Percentiles rank a stretch among this genome's conserved stretches.
These are phyloP conservation scores for Ramazzottius varieornatus DNA, from an alignment of 2,888 invertebrate genomes.

Conservation along the genomic window DNA sequence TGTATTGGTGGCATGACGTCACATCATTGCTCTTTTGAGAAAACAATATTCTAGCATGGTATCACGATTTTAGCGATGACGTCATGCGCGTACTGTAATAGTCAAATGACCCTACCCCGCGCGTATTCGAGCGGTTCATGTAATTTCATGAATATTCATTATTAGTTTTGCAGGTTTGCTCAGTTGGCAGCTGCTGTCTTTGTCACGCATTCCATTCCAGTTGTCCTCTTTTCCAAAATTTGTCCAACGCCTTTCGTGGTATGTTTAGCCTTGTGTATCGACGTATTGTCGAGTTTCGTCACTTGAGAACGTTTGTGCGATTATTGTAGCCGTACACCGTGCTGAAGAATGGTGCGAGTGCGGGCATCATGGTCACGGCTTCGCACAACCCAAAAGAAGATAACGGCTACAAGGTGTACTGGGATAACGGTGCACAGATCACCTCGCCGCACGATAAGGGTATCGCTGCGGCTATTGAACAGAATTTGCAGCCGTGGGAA, in stretches of 20 bases:
- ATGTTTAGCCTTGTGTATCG: constrained; percentile 12
- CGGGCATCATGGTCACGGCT: constrained; percentile 78
- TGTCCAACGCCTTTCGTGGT: constrained; percentile 72
- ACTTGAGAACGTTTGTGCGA: too few species aligned
- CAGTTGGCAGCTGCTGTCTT: constrained; percentile 61
- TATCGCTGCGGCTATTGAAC: constrained; percentile 48
- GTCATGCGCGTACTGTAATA: too few species aligned
- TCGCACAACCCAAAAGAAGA: constrained; percentile 86
- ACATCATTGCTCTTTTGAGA: too few species aligned
- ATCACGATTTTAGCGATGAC: too few species aligned
- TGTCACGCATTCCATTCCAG: constrained; percentile 41
- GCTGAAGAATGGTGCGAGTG: constrained; percentile 40
- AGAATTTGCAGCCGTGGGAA: constrained; percentile 45
- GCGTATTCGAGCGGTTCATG: too few species aligned
- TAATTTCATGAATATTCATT: not conserved
- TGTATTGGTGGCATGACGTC: too few species aligned
- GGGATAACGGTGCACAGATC: constrained; percentile 72
- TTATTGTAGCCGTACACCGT: constrained; percentile 47
- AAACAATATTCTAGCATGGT: too few species aligned
- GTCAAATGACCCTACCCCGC: too few species aligned
- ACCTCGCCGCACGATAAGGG: constrained; percentile 64
- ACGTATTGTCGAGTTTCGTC: too few species aligned
- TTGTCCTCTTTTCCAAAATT: constrained; percentile 48
- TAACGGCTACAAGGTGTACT: constrained; percentile 88
- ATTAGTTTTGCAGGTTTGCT: constrained; percentile 42